Base-by-base conservation (phyloP, 2,797 vertebrate species). In the Allobates femoralis region DNA sequence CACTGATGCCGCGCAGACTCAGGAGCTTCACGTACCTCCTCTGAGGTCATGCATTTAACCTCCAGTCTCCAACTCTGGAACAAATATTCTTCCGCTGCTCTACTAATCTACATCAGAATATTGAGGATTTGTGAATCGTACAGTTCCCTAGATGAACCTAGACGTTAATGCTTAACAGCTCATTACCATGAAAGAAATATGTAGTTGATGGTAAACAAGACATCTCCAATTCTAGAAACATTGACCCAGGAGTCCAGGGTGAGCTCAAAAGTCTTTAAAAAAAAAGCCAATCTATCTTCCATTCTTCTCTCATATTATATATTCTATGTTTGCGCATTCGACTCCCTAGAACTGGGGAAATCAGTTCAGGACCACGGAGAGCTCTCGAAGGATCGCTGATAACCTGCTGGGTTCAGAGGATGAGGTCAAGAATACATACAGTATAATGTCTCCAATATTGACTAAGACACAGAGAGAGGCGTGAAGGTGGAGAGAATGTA, bases 281-380 rank as follows among this genome's bases (percentile, higher is more conserved):
- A 18, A 6, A n/a, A n/a, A 60, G 58, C 28, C 60, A 14, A n/a
- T 26, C 4, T n/a, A n/a, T 62, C 26, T 28, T 62, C 21, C 56
- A 60, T 60, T n/a, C 7, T 23, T 6, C 58, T 26, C 56, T 60
- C 58, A 60, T 62, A 3, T 28, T 14, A 28, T 62, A 28, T 62
- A 28, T 26, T 28, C 26, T 15, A 28, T 28, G 18, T 62, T 62
- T 15, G 18, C 19, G 8, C 55, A 58, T 62, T 28, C 12, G 8
- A 55, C 5, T 51, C 41, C 73, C 12, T 51, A 75, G 8, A 46
- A 18, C 37, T 51, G 12, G 73, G n/a, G 73, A 37, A 28, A 69
- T 69, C 66, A 75, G 73, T 75, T 51, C 73, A 75, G 73, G 41
- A 75, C 46, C 73, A 51, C 2, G 73, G 73, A 50, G 41, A 75